Percentiles rank a stretch among this genome's conserved stretches.
phyloP scores from a whole-genome alignment of 1,140 invertebrate species.

The Drosophila sproati region DNA sequence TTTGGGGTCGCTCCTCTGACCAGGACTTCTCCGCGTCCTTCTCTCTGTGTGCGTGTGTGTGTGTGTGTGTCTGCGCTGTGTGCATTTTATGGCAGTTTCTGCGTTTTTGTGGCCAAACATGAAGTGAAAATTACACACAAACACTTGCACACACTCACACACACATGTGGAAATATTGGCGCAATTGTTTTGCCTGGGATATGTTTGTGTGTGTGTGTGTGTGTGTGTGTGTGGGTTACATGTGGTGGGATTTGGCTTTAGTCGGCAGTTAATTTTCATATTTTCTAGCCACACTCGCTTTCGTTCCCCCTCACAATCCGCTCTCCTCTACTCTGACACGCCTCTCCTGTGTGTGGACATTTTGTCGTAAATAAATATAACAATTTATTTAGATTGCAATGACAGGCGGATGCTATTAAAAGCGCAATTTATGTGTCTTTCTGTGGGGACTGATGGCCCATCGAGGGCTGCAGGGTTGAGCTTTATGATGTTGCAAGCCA shows the following conservation, averaged over 20 bases:
- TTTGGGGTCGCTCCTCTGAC: conserved; percentile 46
- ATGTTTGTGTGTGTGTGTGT: neutral
- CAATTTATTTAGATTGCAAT: conserved; percentile 83
- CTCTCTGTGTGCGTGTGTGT: conserved; percentile 43
- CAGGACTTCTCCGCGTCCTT: conserved; percentile 31
- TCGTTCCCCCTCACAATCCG: neutral
- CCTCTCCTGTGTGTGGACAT: conserved; percentile 49
- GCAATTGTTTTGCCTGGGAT: conserved; percentile 68
- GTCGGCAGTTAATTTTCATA: conserved; percentile 83
- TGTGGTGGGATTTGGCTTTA: conserved; percentile 74
- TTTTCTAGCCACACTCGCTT: conserved; percentile 69
- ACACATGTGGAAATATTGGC: conserved; percentile 65
- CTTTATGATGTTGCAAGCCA: conserved; percentile 51
- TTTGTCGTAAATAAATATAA: conserved; percentile 83
- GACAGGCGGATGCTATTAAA: conserved; percentile 82
- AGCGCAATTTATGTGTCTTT: conserved; percentile 74
- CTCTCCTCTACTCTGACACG: neutral
- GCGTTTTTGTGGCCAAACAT: conserved; percentile 80
- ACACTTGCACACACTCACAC: conserved; percentile 26
- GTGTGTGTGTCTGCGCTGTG: conserved; percentile 69
- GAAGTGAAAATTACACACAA: conserved; percentile 79
- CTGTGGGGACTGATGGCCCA: conserved; percentile 32
- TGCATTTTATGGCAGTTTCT: conserved; percentile 81
- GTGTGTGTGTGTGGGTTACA: conserved; percentile 35
- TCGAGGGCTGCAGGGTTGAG: conserved; percentile 32